These are phyloP conservation scores for Rhabditoides inermis DNA, from an alignment of 2,888 invertebrate species.

Conservation along the genomic window DNA sequence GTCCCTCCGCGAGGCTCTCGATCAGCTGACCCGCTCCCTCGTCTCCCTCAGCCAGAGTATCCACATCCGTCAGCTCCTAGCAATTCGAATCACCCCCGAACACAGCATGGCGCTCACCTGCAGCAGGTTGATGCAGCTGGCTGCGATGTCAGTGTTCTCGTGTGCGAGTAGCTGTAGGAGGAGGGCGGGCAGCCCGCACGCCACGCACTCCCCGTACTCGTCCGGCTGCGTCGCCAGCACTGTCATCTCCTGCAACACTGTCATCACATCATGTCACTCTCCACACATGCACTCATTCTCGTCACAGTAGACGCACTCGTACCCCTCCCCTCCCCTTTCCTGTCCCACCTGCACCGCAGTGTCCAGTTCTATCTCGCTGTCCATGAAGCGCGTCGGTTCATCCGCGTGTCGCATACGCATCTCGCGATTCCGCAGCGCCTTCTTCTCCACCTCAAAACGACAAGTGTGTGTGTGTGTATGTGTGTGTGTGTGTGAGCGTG, in stretches of 20 bases:
- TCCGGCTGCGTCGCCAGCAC: constrained; percentile 89
- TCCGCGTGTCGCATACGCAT: constrained; percentile 94
- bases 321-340: neutral
- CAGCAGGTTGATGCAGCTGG: constrained; percentile 67
- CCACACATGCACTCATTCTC: neutral
- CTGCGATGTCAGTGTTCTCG: constrained; percentile 86
- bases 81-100: neutral
- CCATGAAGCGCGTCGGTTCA: constrained; percentile 68
- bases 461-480: neutral
- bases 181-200: constrained; percentile 75
- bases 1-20: constrained; percentile 77
- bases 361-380: constrained; percentile 87
- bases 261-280: neutral
- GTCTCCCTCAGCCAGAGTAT: constrained; percentile 71
- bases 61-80: constrained; percentile 85
- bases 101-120: constrained; percentile 26
- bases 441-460: constrained; percentile 65
- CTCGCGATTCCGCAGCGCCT: constrained; percentile 84
- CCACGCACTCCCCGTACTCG: constrained; percentile 80
- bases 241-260: constrained; percentile 68
- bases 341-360: constrained; percentile 62
- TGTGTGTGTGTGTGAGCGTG: neutral
- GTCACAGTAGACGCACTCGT: neutral
- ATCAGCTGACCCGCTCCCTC: constrained; percentile 63
- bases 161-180: constrained; percentile 84